Conservation (phyloP, 2,888 invertebrate species). For the Caenorhabditis japonica region DNA sequence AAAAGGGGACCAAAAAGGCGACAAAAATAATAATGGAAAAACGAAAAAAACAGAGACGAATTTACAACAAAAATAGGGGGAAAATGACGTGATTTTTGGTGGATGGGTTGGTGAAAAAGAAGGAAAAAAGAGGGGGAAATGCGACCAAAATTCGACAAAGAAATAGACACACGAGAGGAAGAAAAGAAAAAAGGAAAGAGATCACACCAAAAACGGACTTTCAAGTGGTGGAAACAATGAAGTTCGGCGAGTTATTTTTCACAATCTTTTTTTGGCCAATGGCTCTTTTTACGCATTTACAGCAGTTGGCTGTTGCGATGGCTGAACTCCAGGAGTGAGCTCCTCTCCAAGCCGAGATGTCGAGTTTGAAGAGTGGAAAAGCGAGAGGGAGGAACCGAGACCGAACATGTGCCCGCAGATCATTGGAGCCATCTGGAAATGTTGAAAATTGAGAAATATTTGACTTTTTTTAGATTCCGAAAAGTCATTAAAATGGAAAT, state of each 20-base stretch:
- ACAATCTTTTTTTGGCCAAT: background rate
- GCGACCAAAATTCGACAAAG: constrained; percentile 49
- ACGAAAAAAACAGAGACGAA: constrained; percentile 8
- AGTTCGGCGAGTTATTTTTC: constrained; percentile 5
- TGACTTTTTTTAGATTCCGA: too few species aligned
- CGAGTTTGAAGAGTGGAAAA: constrained; percentile 48
- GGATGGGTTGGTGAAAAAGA: background rate
- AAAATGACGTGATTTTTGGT: background rate
- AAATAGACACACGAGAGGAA: constrained; percentile 44
- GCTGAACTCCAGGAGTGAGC: constrained; percentile 6
- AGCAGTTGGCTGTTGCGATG: too few species aligned
- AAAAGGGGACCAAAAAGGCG: constrained; percentile 7
- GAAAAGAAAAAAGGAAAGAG: constrained; percentile 3
- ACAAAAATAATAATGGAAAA: constrained; percentile 1
- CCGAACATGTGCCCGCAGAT: constrained; percentile 71
- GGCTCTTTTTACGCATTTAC: too few species aligned
- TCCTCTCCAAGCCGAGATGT: constrained; percentile 38
- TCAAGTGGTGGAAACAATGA: background rate
- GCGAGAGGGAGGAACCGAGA: constrained; percentile 62
- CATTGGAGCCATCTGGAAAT: constrained; percentile 61
- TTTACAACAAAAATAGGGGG: constrained; percentile 2
- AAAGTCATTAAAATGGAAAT: too few species aligned
- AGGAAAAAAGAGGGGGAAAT: constrained; percentile 15
- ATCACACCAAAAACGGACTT: constrained; percentile 2
- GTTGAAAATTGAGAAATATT: too few species aligned